Evolutionary conservation across 2,797 vertebrate species (phyloP).

Genomic region (Astyanax mexicanus): DNA sequence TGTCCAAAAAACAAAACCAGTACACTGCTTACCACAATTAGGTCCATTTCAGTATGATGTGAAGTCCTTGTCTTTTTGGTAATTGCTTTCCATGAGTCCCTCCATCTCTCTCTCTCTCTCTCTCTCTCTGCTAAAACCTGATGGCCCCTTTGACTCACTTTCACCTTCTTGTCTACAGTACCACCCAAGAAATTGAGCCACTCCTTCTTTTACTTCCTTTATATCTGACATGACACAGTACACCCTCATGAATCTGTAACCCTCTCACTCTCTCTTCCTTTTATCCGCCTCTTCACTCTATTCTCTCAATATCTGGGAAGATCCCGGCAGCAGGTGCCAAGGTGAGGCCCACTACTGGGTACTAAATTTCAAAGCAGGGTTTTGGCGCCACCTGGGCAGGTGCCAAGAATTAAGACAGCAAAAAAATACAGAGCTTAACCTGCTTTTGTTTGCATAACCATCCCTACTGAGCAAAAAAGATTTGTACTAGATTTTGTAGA

Average conservation of each 20-base stretch:
- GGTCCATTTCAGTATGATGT: constrained; percentile 8
- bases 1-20: constrained; percentile 58
- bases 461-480: too few species aligned
- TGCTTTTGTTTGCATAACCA: too few species aligned
- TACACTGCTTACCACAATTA: constrained; percentile 28
- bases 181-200: constrained; percentile 43
- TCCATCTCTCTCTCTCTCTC: background rate
- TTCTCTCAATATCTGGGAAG: background rate
- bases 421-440: too few species aligned
- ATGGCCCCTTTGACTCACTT: constrained; percentile 31
- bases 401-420: constrained; percentile 68
- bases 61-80: constrained; percentile 2
- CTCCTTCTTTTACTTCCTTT: constrained; percentile 64
- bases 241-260: constrained; percentile 20
- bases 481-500: too few species aligned
- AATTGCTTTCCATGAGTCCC: background rate
- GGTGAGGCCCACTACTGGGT: constrained; percentile 41
- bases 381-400: constrained; percentile 65
- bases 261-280: constrained; percentile 54
- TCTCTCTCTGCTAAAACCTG: constrained; percentile 53
- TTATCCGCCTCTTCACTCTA: constrained; percentile 62
- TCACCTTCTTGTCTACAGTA: constrained; percentile 45
- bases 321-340: constrained; percentile 31
- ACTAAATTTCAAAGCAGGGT: constrained; percentile 18
- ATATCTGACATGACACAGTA: constrained; percentile 46